Base-by-base conservation (phyloP, 30 jellyfish, hydroid and myxozoan genomes). In the Nemopilema nomurai region DNA sequence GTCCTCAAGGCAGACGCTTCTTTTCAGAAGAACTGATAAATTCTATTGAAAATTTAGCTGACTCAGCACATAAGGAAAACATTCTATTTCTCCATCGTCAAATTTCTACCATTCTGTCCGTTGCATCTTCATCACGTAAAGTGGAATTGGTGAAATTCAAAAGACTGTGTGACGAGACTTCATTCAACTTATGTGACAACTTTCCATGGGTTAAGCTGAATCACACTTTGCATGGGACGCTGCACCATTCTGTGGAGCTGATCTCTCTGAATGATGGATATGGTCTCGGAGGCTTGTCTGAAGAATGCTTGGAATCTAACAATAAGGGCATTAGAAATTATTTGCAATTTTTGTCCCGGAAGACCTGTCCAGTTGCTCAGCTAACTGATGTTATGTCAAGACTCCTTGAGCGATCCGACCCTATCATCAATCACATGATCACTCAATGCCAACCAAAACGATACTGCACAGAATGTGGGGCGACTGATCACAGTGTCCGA, bases 271-370 rank as follows among this genome's bases (percentile, higher is more conserved):
- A 70, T 25, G 20, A 21, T 27, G 80, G 80, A 25, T 7, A 70
- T 4, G 26, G 80, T 30, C 26, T 70, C 62, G 80, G 80, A n/a
- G 1, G 63, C 16, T 31, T 25, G 19, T 70, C 66, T 8, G 80
- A 70, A 30, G 80, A 70, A 70, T 49, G 21, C 23, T 70, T 70
- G 26, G 80, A 70, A 70, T 27, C 63, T 7, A 67, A 70, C 62
- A 70, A 70, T n/a, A 70, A 70, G 51, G 62, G 4, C 49, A 30
- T 70, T 7, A 16, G 80, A 8, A 70, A 27, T 18, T 70, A 23
- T 70, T 51, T 70, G 22, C 22, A 23, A 20, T 18, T 24, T 28
- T 70, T 70, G 49, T 25, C 28, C 62, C 31, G 20, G 26, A 70
- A 70, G 62, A 25, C 63, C 23, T 0, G n/a, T 23, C 57, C 21